Evolutionary conservation across 35 echinoderm and acorn worm species (phyloP), one percentile per base, ranked within the genome.

Genomic region (Apostichopus californicus): DNA sequence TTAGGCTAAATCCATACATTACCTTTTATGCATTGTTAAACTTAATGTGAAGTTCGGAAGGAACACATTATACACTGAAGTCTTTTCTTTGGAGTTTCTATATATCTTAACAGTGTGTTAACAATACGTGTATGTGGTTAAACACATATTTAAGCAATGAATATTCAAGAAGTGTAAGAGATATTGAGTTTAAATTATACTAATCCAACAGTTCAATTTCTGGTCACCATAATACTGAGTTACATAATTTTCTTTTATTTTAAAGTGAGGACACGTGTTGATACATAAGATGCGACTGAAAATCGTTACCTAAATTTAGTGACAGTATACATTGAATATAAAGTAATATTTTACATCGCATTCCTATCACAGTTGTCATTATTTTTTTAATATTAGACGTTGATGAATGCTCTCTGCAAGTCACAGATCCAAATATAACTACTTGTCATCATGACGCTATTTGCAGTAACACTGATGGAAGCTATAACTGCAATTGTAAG

Each of bases 401-500:
- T 9, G 23, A 91, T 80, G 90, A 91, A 60, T 91, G 90, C 56
- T 14, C 61, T 15, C 5, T 88, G 18, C 60, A 21, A 88, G 70
- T 71, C 15, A 75, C 71, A 3, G 14, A 85, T 57, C 58, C n/a
- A 23, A 89, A 21, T 75, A n/a, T 11, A 2, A 53, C 58, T 72
- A 20, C 75, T n/a, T 92, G 91, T 34, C 91, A 82, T 15, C 78
- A 34, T 68, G 46, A 58, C 54, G 60, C 86, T 9, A 72, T 52
- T 10, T 92, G 91, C 46, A 64, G 34, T 8, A 85, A 92, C 80
- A 85, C 20, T 8, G 52, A 22, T 1, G 91, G 91, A 21, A 83
- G 78, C 21, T 92, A 83, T 60, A 65, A 18, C 9, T 92, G 91
- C 72, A 52, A 55, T 13, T 92, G 91, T 56, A 55, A 26, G 14